Base-by-base conservation (phyloP, 2,888 invertebrate genomes). In the Spodoptera exigua region DNA sequence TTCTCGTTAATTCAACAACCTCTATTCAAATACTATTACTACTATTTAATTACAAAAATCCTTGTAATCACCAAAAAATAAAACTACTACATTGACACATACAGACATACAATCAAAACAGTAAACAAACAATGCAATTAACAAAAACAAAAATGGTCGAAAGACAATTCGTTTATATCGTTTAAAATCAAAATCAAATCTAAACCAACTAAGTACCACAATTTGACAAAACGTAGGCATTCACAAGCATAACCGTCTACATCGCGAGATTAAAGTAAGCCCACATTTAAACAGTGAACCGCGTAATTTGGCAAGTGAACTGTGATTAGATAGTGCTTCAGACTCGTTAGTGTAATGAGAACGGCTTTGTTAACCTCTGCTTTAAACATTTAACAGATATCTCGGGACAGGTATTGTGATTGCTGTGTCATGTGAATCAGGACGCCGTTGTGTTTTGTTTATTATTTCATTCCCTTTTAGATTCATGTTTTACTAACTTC, bases 231-330 rank as follows among this genome's bases (percentile, higher is more conserved):
- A 76, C 71, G 61, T 76, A 73, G 76, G 75, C 71, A 78, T 73
- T 69, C 74, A 67, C 76, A 76, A 77, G 69, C 80, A 79, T 80
- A 80, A 79, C 81, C 71, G 79, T 84, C 81, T 85, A 87, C 83
- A 88, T 87, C 85, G 83, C 76, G 83, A 87, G 89, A 89, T 91
- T 90, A 90, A 90, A 91, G 89, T 90, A 89, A 91, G 84, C 88
- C 89, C 82, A 87, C 91, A 89, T 91, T 91, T 89, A 88, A 90
- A 92, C 89, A 89, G 85, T 82, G 83, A 84, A 88, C 89, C 88
- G 89, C 89, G 89, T 91, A 92, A 93, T 93, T 93, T 93, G 93
- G 92, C 93, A 93, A 90, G 89, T 89, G 86, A 88, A 80, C 89
- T 88, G 88, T 91, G 92, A 93, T 93, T 92, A 93, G 92, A 92